Percentiles rank a stretch among this genome's conserved stretches.
Evolutionary conservation across 1,140 invertebrate species (phyloP).

Genomic region (Lepidotrigona ventralis): DNA sequence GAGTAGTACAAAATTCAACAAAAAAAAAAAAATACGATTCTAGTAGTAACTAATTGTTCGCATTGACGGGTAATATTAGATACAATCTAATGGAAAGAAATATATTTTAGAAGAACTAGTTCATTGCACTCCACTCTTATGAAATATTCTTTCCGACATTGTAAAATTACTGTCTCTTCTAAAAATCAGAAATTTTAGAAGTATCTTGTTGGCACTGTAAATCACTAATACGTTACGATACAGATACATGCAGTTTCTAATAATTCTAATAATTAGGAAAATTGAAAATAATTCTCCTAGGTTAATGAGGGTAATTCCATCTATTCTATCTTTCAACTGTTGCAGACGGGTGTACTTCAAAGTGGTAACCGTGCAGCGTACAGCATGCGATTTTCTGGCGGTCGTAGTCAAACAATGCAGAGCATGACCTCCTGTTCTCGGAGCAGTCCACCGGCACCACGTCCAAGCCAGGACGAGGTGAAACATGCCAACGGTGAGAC

Average conservation of each 20-base stretch:
- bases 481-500: slow-evolving; percentile 77
- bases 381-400: slow-evolving; percentile 77
- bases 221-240: neutral
- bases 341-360: slow-evolving; percentile 57
- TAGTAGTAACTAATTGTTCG: neutral
- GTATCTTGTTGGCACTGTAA: neutral
- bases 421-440: slow-evolving; percentile 78
- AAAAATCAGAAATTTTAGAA: neutral
- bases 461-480: slow-evolving; percentile 56
- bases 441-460: slow-evolving; percentile 74
- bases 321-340: neutral
- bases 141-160: neutral
- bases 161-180: too few species aligned
- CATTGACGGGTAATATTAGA: neutral
- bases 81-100: neutral
- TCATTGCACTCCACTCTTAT: neutral
- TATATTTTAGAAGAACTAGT: neutral
- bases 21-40: neutral
- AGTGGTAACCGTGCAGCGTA: slow-evolving; percentile 69
- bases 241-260: neutral
- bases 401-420: slow-evolving; percentile 79
- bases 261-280: too few species aligned
- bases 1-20: slow-evolving; percentile 50
- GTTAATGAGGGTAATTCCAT: neutral
- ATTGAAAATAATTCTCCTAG: neutral